Percentiles rank a stretch among this genome's conserved stretches.
These are phyloP conservation scores for Margaritifera margaritifera DNA, from an alignment of 2,888 invertebrate species.

Conservation along the genomic window DNA sequence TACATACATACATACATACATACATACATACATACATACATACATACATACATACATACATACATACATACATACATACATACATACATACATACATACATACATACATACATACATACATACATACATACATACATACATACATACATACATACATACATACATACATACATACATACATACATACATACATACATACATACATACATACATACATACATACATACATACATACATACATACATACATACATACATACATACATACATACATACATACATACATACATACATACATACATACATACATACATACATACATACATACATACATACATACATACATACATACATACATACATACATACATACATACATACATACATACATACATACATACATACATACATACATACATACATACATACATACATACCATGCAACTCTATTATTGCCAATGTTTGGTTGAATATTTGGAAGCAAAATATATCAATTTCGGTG, in stretches of 20 bases:
- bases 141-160: slow-evolving; percentile 2
- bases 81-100: slow-evolving; percentile 3
- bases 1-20: background rate
- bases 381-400: no score
- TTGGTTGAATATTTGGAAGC: no score
- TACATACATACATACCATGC: background rate
- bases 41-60: background rate
- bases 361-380: no score
- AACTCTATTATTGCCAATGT: background rate
- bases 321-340: no score
- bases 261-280: no score
- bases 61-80: background rate
- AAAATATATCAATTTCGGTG: no score
- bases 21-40: slow-evolving; percentile 3
- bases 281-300: no score
- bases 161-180: background rate
- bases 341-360: no score
- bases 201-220: background rate
- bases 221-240: slow-evolving; percentile 1
- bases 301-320: no score
- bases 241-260: slow-evolving; percentile 1
- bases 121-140: slow-evolving; percentile 1
- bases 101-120: background rate
- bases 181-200: slow-evolving; percentile 4
- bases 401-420: slow-evolving; percentile 3